Percentiles rank a stretch among this genome's conserved stretches.
Conservation (phyloP, 2,113 vertebrate species). For the Sphaerodactylus townsendi region DNA sequence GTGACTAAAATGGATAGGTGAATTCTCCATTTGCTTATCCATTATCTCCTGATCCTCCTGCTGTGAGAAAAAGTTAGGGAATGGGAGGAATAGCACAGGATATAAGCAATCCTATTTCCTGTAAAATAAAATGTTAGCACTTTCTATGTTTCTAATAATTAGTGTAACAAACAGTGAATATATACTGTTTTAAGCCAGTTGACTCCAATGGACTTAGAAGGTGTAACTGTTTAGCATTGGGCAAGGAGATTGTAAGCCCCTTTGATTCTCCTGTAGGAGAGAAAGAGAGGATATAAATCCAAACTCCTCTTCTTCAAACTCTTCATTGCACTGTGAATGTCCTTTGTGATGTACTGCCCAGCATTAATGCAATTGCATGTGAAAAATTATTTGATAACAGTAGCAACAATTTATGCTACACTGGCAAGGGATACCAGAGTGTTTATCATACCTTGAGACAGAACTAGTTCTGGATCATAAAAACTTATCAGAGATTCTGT, state of each 20-base stretch:
- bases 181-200: no score
- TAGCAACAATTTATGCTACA: neutral
- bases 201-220: no score
- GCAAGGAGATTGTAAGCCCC: no score
- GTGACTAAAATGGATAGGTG: no score
- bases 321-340: neutral
- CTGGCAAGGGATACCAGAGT: neutral
- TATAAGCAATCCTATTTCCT: neutral
- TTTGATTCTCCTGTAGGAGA: no score
- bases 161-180: no score
- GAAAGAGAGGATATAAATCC: no score
- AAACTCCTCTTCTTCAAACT: no score
- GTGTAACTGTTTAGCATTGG: no score
- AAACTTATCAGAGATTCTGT: conserved; percentile 18
- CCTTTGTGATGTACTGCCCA: neutral
- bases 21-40: no score
- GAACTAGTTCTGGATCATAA: conserved; percentile 11
- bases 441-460: conserved; percentile 11
- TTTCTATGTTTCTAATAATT: no score
- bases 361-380: neutral
- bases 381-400: neutral
- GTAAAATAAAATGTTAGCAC: neutral
- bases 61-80: neutral
- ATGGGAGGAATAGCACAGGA: neutral
- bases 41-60: no score